Evolutionary conservation across 2,888 invertebrate genomes (phyloP).

Genomic region (Macrophya annulata): DNA sequence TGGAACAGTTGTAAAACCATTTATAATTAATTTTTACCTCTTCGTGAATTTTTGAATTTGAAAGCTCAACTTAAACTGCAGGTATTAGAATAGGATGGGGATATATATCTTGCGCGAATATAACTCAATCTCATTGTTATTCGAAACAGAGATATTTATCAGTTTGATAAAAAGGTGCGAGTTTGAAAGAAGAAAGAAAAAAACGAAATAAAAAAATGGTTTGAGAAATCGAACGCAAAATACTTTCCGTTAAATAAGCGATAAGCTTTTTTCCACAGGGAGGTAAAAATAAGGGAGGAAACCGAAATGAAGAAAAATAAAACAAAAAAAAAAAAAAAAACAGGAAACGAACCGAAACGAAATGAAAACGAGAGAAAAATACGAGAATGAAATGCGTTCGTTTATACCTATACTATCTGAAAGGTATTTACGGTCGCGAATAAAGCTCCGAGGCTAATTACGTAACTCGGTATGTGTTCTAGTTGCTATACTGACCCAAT

Average conservation of each 20-base stretch:
- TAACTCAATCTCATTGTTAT: neutral
- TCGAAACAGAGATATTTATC: neutral
- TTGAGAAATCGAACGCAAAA: neutral
- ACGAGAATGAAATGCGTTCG: slow-evolving; percentile 6
- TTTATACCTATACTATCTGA: neutral
- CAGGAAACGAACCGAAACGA: neutral
- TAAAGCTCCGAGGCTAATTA: slow-evolving; percentile 27
- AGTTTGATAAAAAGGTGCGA: neutral
- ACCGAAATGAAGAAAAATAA: neutral
- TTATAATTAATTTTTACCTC: neutral
- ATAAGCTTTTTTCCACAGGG: slow-evolving; percentile 3
- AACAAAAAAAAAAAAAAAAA: too few species aligned
- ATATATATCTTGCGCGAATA: neutral
- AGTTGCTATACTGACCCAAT: slow-evolving; percentile 19
- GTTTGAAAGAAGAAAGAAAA: neutral
- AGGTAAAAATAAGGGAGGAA: neutral
- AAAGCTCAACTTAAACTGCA: neutral
- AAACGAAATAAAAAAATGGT: neutral
- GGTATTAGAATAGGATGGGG: too few species aligned
- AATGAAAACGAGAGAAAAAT: slow-evolving; percentile 27
- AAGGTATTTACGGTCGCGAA: slow-evolving; percentile 17
- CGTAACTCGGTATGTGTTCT: neutral
- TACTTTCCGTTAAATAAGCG: slow-evolving; percentile 25
- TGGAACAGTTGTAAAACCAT: neutral
- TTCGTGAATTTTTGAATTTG: neutral